Percentiles rank a stretch among this genome's conserved stretches.
phyloP scores from a whole-genome alignment of 2,797 vertebrate genomes.

The Mycteria americana region DNA sequence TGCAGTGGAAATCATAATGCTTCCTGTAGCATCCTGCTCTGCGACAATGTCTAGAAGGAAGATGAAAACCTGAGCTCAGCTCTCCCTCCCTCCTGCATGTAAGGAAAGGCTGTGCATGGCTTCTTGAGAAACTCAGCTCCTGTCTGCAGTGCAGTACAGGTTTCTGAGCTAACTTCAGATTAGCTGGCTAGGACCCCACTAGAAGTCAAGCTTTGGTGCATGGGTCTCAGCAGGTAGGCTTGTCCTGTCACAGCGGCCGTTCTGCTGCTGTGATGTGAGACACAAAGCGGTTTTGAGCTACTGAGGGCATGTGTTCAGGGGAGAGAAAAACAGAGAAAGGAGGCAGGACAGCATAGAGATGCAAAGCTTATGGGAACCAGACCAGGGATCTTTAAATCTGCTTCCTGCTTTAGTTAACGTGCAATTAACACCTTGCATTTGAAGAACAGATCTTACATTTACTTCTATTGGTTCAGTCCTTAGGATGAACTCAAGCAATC shows the following conservation, averaged over 20 bases:
- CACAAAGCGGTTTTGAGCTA: neutral
- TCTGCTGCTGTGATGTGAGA: neutral
- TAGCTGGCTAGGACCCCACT: neutral
- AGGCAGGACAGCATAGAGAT: neutral
- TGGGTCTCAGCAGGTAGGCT: neutral
- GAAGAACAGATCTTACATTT: neutral
- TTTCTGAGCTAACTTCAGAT: neutral
- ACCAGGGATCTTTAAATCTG: neutral
- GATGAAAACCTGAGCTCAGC: neutral
- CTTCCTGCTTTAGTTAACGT: neutral
- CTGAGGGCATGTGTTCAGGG: neutral
- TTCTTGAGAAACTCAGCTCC: neutral
- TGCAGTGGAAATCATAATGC: neutral
- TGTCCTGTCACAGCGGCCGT: neutral
- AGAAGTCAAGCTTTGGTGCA: neutral
- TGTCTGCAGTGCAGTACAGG: neutral
- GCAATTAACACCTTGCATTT: neutral
- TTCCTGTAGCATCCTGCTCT: neutral
- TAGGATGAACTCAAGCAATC: neutral
- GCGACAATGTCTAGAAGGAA: neutral
- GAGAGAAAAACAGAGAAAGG: neutral
- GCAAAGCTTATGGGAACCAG: neutral
- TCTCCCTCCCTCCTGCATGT: neutral
- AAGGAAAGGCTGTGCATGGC: neutral
- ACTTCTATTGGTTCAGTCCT: neutral